Evolutionary conservation across 2,888 invertebrate species (phyloP), one percentile per base, ranked within the genome.

Genomic region (Polietes domitor): DNA sequence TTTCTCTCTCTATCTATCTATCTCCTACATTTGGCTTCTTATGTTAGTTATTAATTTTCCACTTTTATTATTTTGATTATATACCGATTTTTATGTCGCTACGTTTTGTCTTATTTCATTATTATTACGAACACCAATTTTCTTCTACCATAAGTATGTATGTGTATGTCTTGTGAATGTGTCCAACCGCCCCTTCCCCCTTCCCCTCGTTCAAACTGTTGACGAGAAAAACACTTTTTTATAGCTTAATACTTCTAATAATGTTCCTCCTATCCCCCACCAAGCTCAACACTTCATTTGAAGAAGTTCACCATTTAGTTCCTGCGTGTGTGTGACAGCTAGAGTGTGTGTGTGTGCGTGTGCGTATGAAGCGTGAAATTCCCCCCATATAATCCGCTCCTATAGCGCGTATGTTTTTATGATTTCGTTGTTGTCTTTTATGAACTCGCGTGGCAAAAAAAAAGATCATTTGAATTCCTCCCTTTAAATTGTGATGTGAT

Each of bases 391-490:
- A 73, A 72, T 37, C 21, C 47, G 43, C 32, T 17, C n/a, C 19
- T 55, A 71, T 24, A 50, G 9, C 32, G 61, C 15, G 15, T 21
- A 19, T 73, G 53, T 78, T 43, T 63, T 47, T 61, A 63, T 65
- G 50, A 53, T 76, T 76, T 43, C 76, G 55, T 77, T 17, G 53
- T 28, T 71, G 28, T 70, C 15, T 76, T 80, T 81, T 79, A 80
- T 81, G 78, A 79, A 84, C 61, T 82, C 79, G 81, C 78, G 78
- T 81, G 79, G 79, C 81, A 73, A 32, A 58, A 37, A 73, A 70
- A 68, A 63, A 70, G 68, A 77, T 83, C 70, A 80, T 80, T 70
- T 80, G 77, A 78, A 80, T 71, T 80, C 80, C 80, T 80, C 80
- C 83, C 80, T 70, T 80, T 43, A 77, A 77, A 80, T 63, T 32